Base-by-base conservation (phyloP, 1,140 invertebrate species). In the Psilanteris sp. region DNA sequence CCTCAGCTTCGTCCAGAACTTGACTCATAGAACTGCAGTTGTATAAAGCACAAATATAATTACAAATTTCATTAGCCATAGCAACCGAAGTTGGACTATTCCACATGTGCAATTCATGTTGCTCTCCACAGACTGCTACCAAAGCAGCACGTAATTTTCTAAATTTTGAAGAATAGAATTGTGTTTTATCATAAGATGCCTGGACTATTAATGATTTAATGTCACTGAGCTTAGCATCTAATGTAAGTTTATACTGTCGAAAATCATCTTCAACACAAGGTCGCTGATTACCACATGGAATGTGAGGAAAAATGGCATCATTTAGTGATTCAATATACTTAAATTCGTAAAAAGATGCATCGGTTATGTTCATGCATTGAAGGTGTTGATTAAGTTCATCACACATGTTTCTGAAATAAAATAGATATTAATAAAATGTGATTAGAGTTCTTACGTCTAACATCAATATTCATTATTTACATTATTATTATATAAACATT, bases 71-170 rank as follows among this genome's bases (percentile, higher is more conserved):
- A 24, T 81, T 79, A 4, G 73, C 36, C 7, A 77, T 48, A 0
- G 13, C 24, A 1, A 84, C 66, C 5, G 78, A 79, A 15, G 78
- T 71, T 2, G 48, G 36, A 4, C 77, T 86, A 20, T 85, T 89
- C 87, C 87, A 89, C 13, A 79, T 2, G 41, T 75, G 83, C 18
- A 71, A 79, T 34, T 81, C 78, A 14, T 77, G 61, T 0, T 89
- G 84, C 72, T 89, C 89, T 0, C 88, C 88, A 32, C 87, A 74
- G n/a, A 89, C 48, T 5, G 81, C 8, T n/a, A 89, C 22, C 8
- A 89, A 43, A 14, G 83, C 64, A 3, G 83, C 64, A 1, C 77
- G 27, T 18, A 82, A 70, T 0, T 55, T 80, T 27, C 68, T 81
- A 1, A 70, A 55, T 2, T 20, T 55, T 15, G 59, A 22, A 5